Conservation (phyloP, 2,113 vertebrate genomes). For the Oryzias celebensis region DNA sequence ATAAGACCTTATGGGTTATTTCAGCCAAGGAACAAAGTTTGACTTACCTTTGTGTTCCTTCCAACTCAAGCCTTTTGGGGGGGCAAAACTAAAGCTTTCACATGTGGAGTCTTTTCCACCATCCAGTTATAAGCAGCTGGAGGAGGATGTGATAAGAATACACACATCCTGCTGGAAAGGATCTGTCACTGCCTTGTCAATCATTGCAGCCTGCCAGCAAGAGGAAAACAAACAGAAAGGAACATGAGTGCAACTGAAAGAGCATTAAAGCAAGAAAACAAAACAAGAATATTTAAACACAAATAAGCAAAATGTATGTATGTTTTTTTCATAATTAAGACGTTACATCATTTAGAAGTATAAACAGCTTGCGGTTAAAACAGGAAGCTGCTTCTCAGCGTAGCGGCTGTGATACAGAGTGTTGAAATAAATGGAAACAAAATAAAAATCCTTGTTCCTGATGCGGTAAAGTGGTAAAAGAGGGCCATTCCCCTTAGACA, state of each 20-base stretch:
- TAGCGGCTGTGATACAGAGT: too few species aligned
- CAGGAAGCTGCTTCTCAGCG: too few species aligned
- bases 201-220: slow-evolving; percentile 27
- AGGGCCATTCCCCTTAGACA: too few species aligned
- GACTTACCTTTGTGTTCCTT: neutral
- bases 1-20: neutral
- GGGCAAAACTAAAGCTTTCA: neutral
- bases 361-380: too few species aligned
- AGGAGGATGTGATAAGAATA: slow-evolving; percentile 67
- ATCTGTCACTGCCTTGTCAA: slow-evolving; percentile 41
- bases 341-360: too few species aligned
- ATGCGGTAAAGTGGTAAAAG: too few species aligned
- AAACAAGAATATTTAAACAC: too few species aligned
- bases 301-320: too few species aligned
- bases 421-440: too few species aligned
- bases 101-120: neutral
- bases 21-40: neutral
- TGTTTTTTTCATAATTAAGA: too few species aligned
- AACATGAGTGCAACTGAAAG: neutral
- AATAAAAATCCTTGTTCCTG: too few species aligned
- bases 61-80: neutral
- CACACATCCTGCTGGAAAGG: slow-evolving; percentile 42
- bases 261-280: too few species aligned
- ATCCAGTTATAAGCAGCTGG: neutral
- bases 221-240: slow-evolving; percentile 20